These are phyloP conservation scores for Echinometra lucunter DNA, from an alignment of 53 echinoderm and acorn worm genomes.

Conservation along the genomic window DNA sequence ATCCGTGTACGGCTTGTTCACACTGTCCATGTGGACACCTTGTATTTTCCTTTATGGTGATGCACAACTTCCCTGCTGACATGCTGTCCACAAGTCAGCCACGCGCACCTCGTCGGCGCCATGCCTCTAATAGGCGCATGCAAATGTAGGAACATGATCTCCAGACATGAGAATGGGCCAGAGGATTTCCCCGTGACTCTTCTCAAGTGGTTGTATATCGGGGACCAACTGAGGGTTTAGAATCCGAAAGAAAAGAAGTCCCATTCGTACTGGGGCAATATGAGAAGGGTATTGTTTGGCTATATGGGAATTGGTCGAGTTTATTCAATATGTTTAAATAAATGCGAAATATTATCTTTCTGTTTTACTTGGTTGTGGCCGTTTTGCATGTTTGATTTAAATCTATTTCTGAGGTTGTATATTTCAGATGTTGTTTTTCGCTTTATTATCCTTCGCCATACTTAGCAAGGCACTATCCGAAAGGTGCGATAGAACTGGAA, in stretches of 20 bases:
- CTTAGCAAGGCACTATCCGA: not conserved
- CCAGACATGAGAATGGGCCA: not conserved
- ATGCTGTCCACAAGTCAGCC: not conserved
- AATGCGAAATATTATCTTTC: not conserved
- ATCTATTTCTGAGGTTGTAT: not conserved
- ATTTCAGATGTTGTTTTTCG: not conserved
- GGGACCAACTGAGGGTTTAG: not conserved
- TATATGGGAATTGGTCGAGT: not conserved
- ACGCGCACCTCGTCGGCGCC: not conserved
- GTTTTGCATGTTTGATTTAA: not conserved
- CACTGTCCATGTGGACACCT: not conserved
- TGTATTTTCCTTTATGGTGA: not conserved
- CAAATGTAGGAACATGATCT: not conserved
- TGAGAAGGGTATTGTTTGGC: slow-evolving; percentile 1
- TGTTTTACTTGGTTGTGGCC: not conserved
- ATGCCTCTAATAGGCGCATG: not conserved
- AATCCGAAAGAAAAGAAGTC: slow-evolving; percentile 35
- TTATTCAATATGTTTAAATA: not conserved
- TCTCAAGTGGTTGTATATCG: not conserved
- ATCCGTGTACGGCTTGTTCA: not conserved
- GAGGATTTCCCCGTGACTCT: not conserved
- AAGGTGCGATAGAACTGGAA: not conserved
- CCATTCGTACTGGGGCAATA: not conserved
- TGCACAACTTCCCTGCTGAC: not conserved
- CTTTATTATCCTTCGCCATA: not conserved